These are phyloP conservation scores for Pomatostomus ruficeps DNA, from an alignment of 2,113 vertebrate species.

Conservation along the genomic window DNA sequence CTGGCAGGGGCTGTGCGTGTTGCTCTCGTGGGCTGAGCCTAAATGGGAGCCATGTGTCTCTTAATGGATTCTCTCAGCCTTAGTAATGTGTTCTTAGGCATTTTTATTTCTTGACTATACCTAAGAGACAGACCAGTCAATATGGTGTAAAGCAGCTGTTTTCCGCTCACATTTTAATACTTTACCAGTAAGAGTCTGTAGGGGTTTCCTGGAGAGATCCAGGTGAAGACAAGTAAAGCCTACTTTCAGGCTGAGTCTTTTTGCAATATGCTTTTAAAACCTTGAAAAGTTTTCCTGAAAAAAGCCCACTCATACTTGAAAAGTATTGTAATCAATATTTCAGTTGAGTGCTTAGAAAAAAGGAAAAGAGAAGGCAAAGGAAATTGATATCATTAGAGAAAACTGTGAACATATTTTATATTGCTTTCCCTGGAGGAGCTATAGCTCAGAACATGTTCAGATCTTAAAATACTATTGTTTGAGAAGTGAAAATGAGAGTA, in stretches of 20 bases:
- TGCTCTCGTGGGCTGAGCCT: background rate
- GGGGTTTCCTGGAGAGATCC: background rate
- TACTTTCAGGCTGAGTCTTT: background rate
- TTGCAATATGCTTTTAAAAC: background rate
- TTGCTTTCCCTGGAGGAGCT: background rate
- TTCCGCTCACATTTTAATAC: background rate
- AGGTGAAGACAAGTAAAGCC: background rate
- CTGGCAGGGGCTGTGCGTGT: fast-evolving
- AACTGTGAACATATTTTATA: background rate
- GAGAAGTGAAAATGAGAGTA: background rate
- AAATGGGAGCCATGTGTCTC: fast-evolving
- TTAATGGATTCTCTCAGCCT: background rate
- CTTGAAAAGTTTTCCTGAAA: background rate
- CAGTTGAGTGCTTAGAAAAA: background rate
- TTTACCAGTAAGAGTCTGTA: background rate
- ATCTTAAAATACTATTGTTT: background rate
- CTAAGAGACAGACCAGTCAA: background rate
- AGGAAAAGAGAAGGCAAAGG: background rate
- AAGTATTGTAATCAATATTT: background rate
- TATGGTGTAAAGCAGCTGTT: background rate
- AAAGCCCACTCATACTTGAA: background rate
- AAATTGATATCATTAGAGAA: background rate
- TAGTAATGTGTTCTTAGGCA: background rate
- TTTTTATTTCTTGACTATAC: background rate
- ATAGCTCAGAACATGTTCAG: background rate